phyloP scores from a whole-genome alignment of 2,797 vertebrate species.

The Eremophila alpestris region DNA sequence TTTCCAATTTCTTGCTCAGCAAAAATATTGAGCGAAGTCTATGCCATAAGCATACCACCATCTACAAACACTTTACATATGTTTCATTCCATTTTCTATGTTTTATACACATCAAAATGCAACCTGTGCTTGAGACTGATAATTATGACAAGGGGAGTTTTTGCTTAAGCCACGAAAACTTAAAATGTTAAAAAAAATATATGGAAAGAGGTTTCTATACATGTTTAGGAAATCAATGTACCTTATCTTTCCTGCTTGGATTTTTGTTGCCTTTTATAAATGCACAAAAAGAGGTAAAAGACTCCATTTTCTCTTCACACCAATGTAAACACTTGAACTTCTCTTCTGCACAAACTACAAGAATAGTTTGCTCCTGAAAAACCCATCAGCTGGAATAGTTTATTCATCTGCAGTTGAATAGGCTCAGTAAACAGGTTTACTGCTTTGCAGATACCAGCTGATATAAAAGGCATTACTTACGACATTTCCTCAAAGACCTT shows the following conservation, averaged over 20 bases:
- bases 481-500: constrained; percentile 97
- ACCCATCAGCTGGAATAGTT: constrained; percentile 80
- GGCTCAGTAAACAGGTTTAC: constrained; percentile 73
- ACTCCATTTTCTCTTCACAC: constrained; percentile 43
- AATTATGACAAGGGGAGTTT: not conserved
- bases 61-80: not conserved
- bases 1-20: not conserved
- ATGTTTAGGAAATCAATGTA: constrained; percentile 26
- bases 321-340: constrained; percentile 49
- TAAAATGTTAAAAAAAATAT: not conserved
- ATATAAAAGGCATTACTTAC: constrained; percentile 86
- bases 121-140: not conserved
- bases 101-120: not conserved
- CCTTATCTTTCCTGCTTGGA: constrained; percentile 33
- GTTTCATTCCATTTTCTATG: not conserved
- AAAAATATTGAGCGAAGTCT: not conserved
- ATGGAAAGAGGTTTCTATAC: not conserved
- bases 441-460: constrained; percentile 79
- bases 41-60: not conserved
- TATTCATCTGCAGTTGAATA: constrained; percentile 76
- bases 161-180: not conserved
- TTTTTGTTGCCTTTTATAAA: constrained; percentile 57
- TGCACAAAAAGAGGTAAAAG: constrained; percentile 45
- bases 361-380: constrained; percentile 68
- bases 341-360: constrained; percentile 61